Conservation (phyloP, 2,113 vertebrate genomes). For the Machaerirhynchus nigripectus region DNA sequence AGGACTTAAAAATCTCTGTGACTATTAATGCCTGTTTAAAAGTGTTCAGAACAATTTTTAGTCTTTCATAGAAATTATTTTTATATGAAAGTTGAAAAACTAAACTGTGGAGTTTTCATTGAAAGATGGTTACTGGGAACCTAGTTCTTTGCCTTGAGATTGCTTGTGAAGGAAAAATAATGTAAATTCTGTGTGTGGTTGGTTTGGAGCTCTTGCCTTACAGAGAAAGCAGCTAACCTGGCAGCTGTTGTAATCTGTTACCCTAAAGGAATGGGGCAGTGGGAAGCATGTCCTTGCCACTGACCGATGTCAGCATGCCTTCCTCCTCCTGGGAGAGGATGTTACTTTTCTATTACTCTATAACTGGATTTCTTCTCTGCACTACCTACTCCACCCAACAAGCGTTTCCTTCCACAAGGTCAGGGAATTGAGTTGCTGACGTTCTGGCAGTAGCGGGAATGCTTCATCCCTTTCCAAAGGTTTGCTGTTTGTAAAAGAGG, state of each 20-base stretch:
- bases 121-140: not conserved
- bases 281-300: not conserved
- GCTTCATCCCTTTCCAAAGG: not conserved
- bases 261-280: not conserved
- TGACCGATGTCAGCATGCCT: not conserved
- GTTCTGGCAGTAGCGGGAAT: not conserved
- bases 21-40: not conserved
- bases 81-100: not conserved
- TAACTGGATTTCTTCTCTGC: not conserved
- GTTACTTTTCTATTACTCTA: not conserved
- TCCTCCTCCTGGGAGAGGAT: not conserved
- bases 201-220: not conserved
- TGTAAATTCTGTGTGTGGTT: not conserved
- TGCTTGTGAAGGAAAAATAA: not conserved
- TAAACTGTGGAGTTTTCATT: not conserved
- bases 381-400: not conserved
- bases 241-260: not conserved
- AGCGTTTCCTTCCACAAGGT: not conserved
- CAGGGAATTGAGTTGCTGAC: not conserved
- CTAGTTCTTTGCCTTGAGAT: not conserved
- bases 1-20: not conserved
- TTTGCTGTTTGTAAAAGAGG: not conserved
- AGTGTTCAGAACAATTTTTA: not conserved
- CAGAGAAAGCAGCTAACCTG: not conserved
- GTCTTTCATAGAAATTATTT: not conserved